Evolutionary conservation across 2,113 vertebrate genomes (phyloP).

Genomic region (Boleophthalmus pectinirostris): DNA sequence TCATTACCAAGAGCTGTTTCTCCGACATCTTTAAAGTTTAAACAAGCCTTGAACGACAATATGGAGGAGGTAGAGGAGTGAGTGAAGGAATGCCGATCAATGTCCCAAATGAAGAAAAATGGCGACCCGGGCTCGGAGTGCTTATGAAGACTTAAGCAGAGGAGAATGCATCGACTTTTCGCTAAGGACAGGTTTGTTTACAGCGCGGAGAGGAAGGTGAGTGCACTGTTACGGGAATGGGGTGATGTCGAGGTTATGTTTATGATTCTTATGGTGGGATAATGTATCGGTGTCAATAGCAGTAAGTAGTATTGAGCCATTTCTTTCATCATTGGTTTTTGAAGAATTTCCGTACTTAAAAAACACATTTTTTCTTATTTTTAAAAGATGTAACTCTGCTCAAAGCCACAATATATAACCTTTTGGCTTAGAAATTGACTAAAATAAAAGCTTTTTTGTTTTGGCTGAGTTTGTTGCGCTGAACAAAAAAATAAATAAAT

Average conservation of each 20-base stretch:
- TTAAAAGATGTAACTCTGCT: too few species aligned
- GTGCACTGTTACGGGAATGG: not conserved
- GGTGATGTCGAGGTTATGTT: not conserved
- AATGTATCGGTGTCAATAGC: not conserved
- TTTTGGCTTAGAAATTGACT: too few species aligned
- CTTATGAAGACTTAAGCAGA: slow-evolving; percentile 50
- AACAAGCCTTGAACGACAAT: slow-evolving; percentile 5
- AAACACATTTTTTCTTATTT: too few species aligned
- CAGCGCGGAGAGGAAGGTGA: slow-evolving; percentile 25
- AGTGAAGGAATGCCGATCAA: slow-evolving; percentile 27
- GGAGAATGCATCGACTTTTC: slow-evolving; percentile 37
- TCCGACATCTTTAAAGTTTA: slow-evolving; percentile 11
- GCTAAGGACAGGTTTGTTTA: slow-evolving; percentile 47
- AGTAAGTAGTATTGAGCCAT: too few species aligned
- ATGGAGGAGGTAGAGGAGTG: slow-evolving; percentile 11
- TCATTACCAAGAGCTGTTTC: slow-evolving; percentile 35
- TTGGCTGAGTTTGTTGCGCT: too few species aligned
- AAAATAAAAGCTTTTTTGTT: too few species aligned
- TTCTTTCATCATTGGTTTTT: too few species aligned
- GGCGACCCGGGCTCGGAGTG: not conserved
- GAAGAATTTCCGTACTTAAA: too few species aligned
- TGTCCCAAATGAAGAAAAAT: slow-evolving; percentile 46
- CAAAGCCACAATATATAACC: too few species aligned
- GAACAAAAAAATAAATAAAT: too few species aligned
- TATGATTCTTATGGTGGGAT: not conserved